Conservation (phyloP, 2,113 vertebrate species). For the Corythornis madagascariensis region DNA sequence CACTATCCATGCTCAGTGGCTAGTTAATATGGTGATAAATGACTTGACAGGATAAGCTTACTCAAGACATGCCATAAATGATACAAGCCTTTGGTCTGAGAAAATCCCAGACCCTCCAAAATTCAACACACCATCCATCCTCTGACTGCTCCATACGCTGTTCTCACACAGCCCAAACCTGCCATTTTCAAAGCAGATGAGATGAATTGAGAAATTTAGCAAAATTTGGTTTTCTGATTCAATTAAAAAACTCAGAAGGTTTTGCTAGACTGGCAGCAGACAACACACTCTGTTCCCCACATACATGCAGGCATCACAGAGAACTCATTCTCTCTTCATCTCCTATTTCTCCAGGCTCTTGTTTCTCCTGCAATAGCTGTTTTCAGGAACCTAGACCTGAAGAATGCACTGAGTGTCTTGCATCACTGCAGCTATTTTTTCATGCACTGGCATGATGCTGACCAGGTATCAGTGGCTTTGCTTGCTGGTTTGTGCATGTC, state of each 20-base stretch:
- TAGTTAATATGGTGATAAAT: conserved; percentile 29
- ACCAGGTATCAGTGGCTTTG: background rate
- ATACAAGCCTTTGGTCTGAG: conserved; percentile 21
- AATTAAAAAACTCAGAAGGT: background rate
- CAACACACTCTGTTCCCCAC: background rate
- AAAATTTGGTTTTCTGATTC: background rate
- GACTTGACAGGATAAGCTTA: conserved; percentile 38
- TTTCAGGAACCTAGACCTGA: background rate
- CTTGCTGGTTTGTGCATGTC: background rate
- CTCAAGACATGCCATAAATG: conserved; percentile 8
- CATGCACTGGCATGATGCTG: background rate
- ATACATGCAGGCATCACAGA: background rate
- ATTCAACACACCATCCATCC: background rate
- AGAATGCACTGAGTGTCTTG: background rate
- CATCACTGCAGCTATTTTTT: background rate
- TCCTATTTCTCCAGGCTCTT: background rate
- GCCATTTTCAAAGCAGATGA: background rate
- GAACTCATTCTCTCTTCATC: background rate
- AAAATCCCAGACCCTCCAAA: conserved; percentile 23
- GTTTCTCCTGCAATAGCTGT: background rate
- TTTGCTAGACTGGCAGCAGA: background rate
- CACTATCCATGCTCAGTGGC: conserved; percentile 23
- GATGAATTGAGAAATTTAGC: background rate
- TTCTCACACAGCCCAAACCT: background rate
- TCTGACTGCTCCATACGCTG: background rate